Evolutionary conservation across 2,113 vertebrate species (phyloP).

Genomic region (Toxotes jaculatrix): DNA sequence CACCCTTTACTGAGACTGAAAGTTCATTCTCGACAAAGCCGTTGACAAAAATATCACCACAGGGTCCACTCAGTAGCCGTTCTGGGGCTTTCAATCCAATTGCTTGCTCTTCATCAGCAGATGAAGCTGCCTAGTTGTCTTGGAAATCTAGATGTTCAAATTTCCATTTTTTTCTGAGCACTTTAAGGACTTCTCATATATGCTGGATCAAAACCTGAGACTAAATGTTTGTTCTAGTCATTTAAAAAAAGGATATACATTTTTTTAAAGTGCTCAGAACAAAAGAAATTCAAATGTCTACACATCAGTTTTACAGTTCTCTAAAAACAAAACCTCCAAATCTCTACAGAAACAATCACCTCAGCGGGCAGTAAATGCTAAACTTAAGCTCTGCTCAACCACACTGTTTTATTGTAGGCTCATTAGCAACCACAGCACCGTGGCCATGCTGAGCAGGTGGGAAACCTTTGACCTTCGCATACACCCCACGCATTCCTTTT

Average conservation of each 20-base stretch:
- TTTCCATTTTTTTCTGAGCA: no score
- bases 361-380: not conserved
- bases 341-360: not conserved
- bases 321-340: no score
- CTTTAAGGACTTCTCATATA: not conserved
- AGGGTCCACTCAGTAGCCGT: not conserved
- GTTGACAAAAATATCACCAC: not conserved
- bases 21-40: conserved; percentile 10
- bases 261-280: no score
- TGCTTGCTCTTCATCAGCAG: not conserved
- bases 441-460: conserved; percentile 60
- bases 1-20: not conserved
- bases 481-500: conserved; percentile 61
- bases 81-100: not conserved
- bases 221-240: not conserved
- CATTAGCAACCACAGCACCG: conserved; percentile 50
- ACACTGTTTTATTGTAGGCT: conserved; percentile 30
- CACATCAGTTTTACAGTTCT: not conserved
- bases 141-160: not conserved
- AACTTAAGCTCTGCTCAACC: conserved; percentile 12
- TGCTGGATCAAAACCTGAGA: not conserved
- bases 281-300: not conserved
- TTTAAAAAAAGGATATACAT: not conserved
- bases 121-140: not conserved
- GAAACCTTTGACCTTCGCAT: conserved; percentile 54